phyloP scores from a whole-genome alignment of 2,888 invertebrate species.

The Hypercompe scribonia region DNA sequence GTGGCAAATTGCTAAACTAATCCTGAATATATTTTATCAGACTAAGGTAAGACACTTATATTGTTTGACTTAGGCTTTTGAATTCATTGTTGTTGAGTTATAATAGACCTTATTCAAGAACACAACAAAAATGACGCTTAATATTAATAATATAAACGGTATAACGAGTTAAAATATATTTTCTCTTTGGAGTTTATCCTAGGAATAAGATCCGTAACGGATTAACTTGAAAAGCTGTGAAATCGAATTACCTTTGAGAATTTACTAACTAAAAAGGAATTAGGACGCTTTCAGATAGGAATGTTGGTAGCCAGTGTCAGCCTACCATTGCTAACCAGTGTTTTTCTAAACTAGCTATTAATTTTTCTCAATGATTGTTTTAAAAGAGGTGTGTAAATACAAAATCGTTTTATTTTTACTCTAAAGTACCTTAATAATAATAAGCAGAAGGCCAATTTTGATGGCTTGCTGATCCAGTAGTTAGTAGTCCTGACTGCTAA shows the following conservation, averaged over 20 bases:
- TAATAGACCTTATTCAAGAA: not conserved
- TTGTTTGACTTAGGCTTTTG: not conserved
- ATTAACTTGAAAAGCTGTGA: constrained; percentile 11
- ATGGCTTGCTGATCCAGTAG: too few relatives aligned
- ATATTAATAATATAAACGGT: not conserved
- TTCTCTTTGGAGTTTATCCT: constrained; percentile 4
- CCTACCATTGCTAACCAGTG: too few relatives aligned
- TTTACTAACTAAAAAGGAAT: constrained; percentile 13
- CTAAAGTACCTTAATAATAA: too few relatives aligned
- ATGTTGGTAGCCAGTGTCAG: not conserved
- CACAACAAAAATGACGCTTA: not conserved
- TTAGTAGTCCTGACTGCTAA: too few relatives aligned
- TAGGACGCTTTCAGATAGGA: not conserved
- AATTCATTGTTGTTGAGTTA: not conserved
- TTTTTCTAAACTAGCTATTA: not conserved
- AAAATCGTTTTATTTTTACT: too few relatives aligned
- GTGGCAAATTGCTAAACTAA: not conserved
- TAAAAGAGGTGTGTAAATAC: too few relatives aligned
- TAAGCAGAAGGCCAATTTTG: too few relatives aligned
- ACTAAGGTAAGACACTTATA: not conserved
- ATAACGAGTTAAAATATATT: constrained; percentile 4
- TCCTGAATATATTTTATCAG: not conserved
- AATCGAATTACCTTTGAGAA: constrained; percentile 10
- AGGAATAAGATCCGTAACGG: constrained; percentile 13
- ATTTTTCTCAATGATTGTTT: too few relatives aligned